A percentile compares a stretch with the other conserved stretches of the same genome.
Conservation (phyloP, 2,888 invertebrate species). For the Acanthoscelides obtectus region DNA sequence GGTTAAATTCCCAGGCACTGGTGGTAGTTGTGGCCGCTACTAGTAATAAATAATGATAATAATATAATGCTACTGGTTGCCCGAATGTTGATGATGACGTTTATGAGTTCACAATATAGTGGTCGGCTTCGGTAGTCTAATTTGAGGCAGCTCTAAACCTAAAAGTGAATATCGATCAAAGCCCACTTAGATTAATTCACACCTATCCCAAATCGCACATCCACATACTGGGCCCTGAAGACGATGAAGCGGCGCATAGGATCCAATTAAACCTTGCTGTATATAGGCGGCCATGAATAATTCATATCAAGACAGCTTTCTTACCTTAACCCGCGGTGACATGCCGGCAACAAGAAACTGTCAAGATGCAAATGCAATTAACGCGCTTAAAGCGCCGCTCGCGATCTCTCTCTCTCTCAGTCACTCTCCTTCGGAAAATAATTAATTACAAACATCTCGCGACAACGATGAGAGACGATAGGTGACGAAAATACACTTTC, state of each 20-base stretch:
- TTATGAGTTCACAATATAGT: no score
- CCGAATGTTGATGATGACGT: no score
- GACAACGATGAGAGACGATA: neutral
- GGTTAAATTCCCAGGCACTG: no score
- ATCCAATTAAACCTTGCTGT: constrained; percentile 46
- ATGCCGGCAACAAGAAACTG: constrained; percentile 47
- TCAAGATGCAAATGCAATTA: constrained; percentile 50
- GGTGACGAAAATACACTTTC: neutral
- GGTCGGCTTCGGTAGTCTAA: no score
- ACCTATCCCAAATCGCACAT: constrained; percentile 42
- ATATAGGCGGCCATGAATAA: constrained; percentile 40
- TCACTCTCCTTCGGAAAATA: constrained; percentile 40
- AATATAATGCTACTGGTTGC: no score
- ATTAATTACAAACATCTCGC: constrained; percentile 41
- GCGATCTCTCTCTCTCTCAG: no score
- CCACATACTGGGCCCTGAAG: neutral
- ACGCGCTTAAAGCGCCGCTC: constrained; percentile 46
- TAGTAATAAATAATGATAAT: no score
- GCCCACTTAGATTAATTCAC: constrained; percentile 40
- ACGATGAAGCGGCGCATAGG: constrained; percentile 36
- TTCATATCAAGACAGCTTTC: constrained; percentile 46
- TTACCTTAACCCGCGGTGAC: constrained; percentile 48
- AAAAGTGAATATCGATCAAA: constrained; percentile 41
- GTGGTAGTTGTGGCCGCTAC: no score
- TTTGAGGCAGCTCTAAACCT: no score